Conservation (phyloP, 2,888 invertebrate species). For the Microplitis deprimator region DNA sequence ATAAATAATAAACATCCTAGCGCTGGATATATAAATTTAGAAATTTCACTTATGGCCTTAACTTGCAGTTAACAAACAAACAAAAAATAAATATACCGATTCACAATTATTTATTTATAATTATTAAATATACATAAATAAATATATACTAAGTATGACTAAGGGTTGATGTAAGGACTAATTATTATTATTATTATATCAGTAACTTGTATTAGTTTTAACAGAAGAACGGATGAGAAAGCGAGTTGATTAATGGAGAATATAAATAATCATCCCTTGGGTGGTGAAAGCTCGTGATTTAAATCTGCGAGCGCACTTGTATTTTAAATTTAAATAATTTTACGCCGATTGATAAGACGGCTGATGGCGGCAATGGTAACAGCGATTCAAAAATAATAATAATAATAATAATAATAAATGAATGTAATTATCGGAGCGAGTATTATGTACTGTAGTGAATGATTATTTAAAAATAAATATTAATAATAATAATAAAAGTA, state of each 20-base stretch:
- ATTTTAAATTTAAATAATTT: constrained; percentile 23
- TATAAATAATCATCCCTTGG: too few species aligned
- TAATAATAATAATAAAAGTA: constrained; percentile 47
- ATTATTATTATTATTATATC: constrained; percentile 42
- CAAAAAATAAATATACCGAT: constrained; percentile 39
- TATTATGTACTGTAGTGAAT: constrained; percentile 62
- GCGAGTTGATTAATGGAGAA: background rate
- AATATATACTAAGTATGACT: constrained; percentile 51
- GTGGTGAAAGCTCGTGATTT: too few species aligned
- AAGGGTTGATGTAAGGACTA: constrained; percentile 20
- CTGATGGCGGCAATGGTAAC: background rate
- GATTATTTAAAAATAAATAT: constrained; percentile 65
- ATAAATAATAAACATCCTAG: constrained; percentile 44
- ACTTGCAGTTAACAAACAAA: constrained; percentile 50
- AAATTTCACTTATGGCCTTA: constrained; percentile 68
- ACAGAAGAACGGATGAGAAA: background rate
- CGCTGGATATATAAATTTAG: constrained; percentile 62
- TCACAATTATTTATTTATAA: constrained; percentile 44
- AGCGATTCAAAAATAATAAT: constrained; percentile 26
- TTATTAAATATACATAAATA: constrained; percentile 51
- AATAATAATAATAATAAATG: constrained; percentile 41
- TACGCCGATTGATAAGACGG: too few species aligned
- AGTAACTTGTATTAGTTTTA: background rate
- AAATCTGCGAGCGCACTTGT: background rate
- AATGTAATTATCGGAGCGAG: constrained; percentile 63